Percentiles rank a stretch among this genome's conserved stretches.
Conservation (phyloP, 2,888 invertebrate genomes). For the Lithophane socia region DNA sequence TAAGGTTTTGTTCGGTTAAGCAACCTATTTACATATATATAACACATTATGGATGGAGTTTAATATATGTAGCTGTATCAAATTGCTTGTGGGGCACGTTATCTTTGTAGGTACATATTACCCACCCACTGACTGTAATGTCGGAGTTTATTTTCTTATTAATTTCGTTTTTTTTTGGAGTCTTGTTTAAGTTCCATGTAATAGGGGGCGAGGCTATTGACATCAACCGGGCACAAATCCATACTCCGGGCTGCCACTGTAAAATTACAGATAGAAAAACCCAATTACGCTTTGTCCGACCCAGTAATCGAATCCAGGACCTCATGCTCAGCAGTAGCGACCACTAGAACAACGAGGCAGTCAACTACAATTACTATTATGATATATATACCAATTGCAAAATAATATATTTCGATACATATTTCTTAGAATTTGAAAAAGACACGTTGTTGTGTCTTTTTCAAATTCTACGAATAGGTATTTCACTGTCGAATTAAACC, state of each 20-base stretch:
- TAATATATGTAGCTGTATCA: slow-evolving; percentile 35
- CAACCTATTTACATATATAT: slow-evolving; percentile 61
- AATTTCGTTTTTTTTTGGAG: neutral
- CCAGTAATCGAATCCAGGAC: neutral
- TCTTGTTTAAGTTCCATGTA: too few species aligned
- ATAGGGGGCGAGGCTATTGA: too few species aligned
- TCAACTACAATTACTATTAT: too few species aligned
- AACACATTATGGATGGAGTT: slow-evolving; percentile 43
- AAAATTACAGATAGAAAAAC: neutral
- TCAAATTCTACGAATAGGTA: neutral
- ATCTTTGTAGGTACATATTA: slow-evolving; percentile 14
- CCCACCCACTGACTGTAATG: neutral
- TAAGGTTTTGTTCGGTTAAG: slow-evolving; percentile 46
- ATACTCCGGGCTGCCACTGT: too few species aligned
- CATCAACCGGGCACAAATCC: too few species aligned
- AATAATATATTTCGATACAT: neutral
- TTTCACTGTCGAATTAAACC: neutral
- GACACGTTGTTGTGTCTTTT: neutral
- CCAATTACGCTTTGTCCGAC: neutral
- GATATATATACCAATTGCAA: too few species aligned
- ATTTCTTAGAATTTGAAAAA: too few species aligned
- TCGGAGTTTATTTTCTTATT: neutral
- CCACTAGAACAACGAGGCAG: too few species aligned
- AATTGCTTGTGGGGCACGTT: slow-evolving; percentile 30
- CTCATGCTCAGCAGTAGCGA: neutral